phyloP scores from a whole-genome alignment of 1,140 invertebrate species.

The Idris sp. region DNA sequence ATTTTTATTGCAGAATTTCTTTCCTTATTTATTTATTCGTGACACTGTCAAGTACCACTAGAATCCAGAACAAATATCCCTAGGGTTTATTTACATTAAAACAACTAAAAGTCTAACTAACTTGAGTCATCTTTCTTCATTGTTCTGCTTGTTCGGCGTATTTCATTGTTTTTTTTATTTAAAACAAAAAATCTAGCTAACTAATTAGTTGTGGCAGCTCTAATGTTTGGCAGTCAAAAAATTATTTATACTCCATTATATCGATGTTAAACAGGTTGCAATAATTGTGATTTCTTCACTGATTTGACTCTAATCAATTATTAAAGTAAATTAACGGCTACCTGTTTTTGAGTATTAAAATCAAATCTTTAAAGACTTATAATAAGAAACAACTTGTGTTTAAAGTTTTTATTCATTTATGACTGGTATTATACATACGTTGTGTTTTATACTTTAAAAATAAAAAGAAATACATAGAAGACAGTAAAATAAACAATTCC shows the following conservation, averaged over 20 bases:
- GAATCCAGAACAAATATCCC: conserved; percentile 74
- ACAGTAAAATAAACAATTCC: conserved; percentile 59
- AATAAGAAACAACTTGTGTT: conserved; percentile 11
- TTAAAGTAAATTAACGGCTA: too few species aligned
- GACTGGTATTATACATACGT: conserved; percentile 59
- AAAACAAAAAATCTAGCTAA: conserved; percentile 24
- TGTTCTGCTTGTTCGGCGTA: conserved; percentile 57
- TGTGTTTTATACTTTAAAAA: conserved; percentile 66
- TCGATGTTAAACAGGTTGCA: too few species aligned
- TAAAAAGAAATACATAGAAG: too few species aligned
- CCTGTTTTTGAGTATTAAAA: background rate
- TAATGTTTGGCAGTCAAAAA: background rate
- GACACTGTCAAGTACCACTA: conserved; percentile 71
- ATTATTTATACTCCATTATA: too few species aligned
- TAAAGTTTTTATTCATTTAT: conserved; percentile 51
- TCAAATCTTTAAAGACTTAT: conserved; percentile 3
- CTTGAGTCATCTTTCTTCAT: conserved; percentile 67
- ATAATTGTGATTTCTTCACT: too few species aligned
- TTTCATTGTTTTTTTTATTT: conserved; percentile 23
- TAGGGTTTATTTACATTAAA: conserved; percentile 67
- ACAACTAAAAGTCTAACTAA: conserved; percentile 70
- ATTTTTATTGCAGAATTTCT: conserved; percentile 58
- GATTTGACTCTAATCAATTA: too few species aligned
- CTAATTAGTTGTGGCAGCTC: conserved; percentile 10
- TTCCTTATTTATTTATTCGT: conserved; percentile 37